phyloP scores from a whole-genome alignment of 1,140 invertebrate species.

The Drosophila nigrodunni region DNA sequence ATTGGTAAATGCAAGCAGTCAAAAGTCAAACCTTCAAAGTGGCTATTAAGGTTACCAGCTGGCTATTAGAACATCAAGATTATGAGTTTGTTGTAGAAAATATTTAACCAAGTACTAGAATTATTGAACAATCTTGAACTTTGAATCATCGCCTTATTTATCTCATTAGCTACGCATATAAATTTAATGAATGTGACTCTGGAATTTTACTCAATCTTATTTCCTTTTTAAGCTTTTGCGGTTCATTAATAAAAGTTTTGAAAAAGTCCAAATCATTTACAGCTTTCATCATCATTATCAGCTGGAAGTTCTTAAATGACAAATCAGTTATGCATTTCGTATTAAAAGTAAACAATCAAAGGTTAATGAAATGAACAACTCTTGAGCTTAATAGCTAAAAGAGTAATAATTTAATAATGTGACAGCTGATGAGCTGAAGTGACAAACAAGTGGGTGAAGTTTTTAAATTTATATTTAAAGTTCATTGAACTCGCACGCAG shows the following conservation, averaged over 20 bases:
- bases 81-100: too few relatives aligned
- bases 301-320: constrained; percentile 10
- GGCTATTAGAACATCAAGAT: background rate
- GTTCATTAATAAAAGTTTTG: constrained; percentile 6
- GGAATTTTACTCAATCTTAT: background rate
- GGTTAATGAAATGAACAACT: constrained; percentile 40
- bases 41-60: constrained; percentile 9
- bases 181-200: background rate
- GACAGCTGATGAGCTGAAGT: constrained; percentile 15
- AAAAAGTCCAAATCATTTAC: constrained; percentile 9
- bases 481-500: constrained; percentile 51
- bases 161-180: background rate
- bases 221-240: background rate
- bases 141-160: background rate
- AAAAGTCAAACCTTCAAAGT: constrained; percentile 21
- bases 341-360: constrained; percentile 35
- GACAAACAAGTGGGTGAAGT: constrained; percentile 11
- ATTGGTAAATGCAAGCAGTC: constrained; percentile 23
- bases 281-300: constrained; percentile 20
- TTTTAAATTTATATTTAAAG: constrained; percentile 4
- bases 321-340: constrained; percentile 15
- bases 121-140: background rate
- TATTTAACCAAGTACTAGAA: too few relatives aligned
- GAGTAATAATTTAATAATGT: constrained; percentile 15
- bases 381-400: background rate